These are phyloP conservation scores for Podarcis cretensis DNA, from an alignment of 2,113 vertebrate species.

Conservation along the genomic window DNA sequence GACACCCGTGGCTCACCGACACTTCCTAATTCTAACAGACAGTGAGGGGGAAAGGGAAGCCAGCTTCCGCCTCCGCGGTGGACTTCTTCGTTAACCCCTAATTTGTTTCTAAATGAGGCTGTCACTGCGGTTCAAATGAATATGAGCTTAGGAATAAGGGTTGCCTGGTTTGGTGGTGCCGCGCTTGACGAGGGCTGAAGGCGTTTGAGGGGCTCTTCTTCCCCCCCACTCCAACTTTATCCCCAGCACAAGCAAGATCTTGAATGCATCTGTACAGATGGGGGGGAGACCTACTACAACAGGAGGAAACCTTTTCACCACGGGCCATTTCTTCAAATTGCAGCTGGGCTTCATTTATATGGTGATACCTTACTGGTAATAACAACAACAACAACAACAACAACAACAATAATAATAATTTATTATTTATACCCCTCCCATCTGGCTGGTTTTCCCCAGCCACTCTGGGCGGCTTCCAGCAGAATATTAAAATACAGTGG, in stretches of 20 bases:
- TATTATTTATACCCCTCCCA: too few relatives aligned
- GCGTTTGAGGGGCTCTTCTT: background rate
- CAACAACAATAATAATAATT: too few relatives aligned
- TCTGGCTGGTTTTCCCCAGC: too few relatives aligned
- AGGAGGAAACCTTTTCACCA: background rate
- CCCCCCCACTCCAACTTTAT: background rate
- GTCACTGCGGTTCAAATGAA: constrained; percentile 76
- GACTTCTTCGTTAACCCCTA: constrained; percentile 83
- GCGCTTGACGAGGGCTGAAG: background rate
- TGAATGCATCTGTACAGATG: background rate
- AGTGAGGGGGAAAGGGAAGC: constrained; percentile 80
- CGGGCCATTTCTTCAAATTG: background rate
- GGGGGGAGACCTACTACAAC: background rate
- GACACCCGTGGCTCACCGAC: constrained; percentile 76
- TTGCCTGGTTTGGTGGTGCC: constrained; percentile 20
- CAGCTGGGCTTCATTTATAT: background rate
- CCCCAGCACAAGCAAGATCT: background rate
- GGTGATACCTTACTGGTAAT: too few relatives aligned
- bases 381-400: too few relatives aligned
- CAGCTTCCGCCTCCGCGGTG: constrained; percentile 72
- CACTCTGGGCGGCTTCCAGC: too few relatives aligned
- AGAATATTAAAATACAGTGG: too few relatives aligned
- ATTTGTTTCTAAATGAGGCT: constrained; percentile 83
- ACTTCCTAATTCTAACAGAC: constrained; percentile 82
- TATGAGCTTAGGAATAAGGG: constrained; percentile 49